phyloP scores from a whole-genome alignment of 2,113 vertebrate genomes.

The Elgaria multicarinata region DNA sequence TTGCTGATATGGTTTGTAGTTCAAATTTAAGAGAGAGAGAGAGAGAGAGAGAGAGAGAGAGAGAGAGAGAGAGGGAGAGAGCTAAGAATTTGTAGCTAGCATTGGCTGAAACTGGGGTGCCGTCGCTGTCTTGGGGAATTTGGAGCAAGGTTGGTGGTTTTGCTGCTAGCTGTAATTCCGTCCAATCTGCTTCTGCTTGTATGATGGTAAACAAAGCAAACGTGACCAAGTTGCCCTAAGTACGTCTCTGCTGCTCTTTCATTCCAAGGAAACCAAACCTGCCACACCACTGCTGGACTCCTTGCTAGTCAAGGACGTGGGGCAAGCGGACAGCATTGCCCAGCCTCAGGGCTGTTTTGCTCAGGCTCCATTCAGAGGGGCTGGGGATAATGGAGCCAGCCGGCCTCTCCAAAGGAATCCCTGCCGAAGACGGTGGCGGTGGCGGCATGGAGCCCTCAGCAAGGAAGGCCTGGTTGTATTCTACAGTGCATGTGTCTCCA shows the following conservation, averaged over 20 bases:
- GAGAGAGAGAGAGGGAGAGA: too few relatives aligned
- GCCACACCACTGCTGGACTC: neutral
- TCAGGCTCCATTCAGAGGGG: too few relatives aligned
- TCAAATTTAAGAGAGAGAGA: neutral
- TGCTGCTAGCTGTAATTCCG: neutral
- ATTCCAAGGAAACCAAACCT: neutral
- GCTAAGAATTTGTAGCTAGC: neutral
- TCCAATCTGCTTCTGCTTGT: neutral
- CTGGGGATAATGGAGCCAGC: neutral
- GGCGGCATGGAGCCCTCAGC: neutral
- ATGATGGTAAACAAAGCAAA: neutral
- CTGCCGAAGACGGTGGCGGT: neutral
- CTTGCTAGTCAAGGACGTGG: neutral
- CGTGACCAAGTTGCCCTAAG: too few relatives aligned
- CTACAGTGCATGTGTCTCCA: slow-evolving; percentile 99
- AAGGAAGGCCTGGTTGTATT: slow-evolving; percentile 91
- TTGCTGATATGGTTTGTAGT: too few relatives aligned
- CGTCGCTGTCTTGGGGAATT: neutral
- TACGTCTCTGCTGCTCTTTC: neutral
- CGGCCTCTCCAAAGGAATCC: neutral
- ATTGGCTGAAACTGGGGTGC: neutral
- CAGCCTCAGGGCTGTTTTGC: neutral
- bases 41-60: too few relatives aligned
- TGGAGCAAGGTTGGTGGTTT: neutral
- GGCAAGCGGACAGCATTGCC: neutral